Percentiles rank a stretch among this genome's conserved stretches.
Conservation (phyloP, 1,140 invertebrate species). For the Sarcophaga bullata region DNA sequence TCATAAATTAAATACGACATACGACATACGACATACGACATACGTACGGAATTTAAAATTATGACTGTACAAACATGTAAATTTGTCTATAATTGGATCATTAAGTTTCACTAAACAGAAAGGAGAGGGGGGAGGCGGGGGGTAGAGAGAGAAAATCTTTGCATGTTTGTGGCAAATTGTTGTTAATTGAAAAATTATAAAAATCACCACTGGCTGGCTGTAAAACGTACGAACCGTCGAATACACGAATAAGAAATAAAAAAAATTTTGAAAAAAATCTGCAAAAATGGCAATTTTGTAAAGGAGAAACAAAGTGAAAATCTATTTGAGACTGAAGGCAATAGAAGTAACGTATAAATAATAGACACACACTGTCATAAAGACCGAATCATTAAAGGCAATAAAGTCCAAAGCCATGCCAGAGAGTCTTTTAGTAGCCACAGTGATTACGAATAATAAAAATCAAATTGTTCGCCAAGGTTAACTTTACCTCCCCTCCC, state of each 20-base stretch:
- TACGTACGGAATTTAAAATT: not conserved
- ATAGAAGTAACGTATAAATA: not conserved
- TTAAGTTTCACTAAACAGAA: constrained; percentile 18
- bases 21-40: too few relatives aligned
- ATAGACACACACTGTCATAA: not conserved
- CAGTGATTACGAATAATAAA: not conserved
- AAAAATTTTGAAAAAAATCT: not conserved
- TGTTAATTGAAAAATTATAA: constrained; percentile 39
- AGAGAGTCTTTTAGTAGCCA: too few relatives aligned
- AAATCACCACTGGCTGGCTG: not conserved
- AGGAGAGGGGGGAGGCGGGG: too few relatives aligned
- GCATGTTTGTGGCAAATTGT: constrained; percentile 31
- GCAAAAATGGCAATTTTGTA: constrained; percentile 17
- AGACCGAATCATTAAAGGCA: not conserved
- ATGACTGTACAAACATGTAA: not conserved
- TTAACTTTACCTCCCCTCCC: too few relatives aligned
- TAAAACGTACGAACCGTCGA: too few relatives aligned
- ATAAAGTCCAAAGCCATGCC: not conserved
- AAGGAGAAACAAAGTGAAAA: constrained; percentile 19
- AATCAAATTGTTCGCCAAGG: not conserved
- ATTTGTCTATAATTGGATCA: constrained; percentile 28
- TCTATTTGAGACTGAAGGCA: not conserved
- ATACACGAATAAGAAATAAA: not conserved
- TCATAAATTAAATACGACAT: too few relatives aligned
- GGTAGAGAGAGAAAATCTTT: not conserved